Conservation (phyloP, 1,140 invertebrate species). For the Calephelis virginiensis region DNA sequence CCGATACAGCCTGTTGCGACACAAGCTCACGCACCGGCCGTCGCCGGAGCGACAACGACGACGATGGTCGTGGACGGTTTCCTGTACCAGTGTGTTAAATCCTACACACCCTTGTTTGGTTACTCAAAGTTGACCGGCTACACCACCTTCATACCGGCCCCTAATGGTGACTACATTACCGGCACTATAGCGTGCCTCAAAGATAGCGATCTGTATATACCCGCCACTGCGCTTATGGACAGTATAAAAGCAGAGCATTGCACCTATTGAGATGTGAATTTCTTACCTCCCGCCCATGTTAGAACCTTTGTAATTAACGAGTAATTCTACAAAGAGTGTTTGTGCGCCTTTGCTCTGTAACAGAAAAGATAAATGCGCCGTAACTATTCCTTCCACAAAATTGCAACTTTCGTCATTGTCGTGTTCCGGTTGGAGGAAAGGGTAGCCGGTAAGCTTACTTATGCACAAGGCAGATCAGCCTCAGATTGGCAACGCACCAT, state of each 20-base stretch:
- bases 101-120: not conserved
- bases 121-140: constrained; percentile 17
- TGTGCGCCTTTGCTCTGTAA: no score
- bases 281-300: not conserved
- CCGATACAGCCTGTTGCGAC: not conserved
- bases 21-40: not conserved
- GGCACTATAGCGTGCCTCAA: constrained; percentile 19
- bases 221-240: constrained; percentile 11
- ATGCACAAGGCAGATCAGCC: no score
- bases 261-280: constrained; percentile 9
- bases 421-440: no score
- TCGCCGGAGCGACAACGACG: not conserved
- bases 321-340: not conserved
- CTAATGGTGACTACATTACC: constrained; percentile 14
- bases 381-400: no score
- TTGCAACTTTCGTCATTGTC: no score
- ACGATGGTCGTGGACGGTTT: constrained; percentile 15
- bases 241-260: constrained; percentile 13
- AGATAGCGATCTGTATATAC: constrained; percentile 13
- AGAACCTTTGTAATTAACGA: not conserved
- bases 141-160: constrained; percentile 19
- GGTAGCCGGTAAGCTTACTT: no score
- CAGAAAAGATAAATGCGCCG: no score
- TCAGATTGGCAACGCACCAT: no score
- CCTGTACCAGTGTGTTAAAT: constrained; percentile 14